These are phyloP conservation scores for Tricholaema leucomelas DNA, from an alignment of 2,113 vertebrate genomes.

Conservation along the genomic window DNA sequence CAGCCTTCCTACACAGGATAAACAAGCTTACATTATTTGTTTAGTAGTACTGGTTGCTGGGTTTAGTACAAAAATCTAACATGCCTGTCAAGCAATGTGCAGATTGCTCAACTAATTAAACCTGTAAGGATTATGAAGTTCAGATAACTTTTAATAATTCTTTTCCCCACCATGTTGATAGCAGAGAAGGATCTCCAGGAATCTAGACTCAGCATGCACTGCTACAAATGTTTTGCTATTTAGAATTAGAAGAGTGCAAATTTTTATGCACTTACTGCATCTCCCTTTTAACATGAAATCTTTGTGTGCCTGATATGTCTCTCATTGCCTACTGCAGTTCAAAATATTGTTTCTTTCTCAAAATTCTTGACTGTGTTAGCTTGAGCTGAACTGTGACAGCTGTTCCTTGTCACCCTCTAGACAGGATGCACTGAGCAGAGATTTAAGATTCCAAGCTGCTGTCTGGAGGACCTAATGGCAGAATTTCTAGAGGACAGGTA, in stretches of 20 bases:
- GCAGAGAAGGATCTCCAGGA: neutral
- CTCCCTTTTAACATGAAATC: neutral
- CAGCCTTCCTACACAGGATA: neutral
- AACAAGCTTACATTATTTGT: neutral
- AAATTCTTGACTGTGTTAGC: neutral
- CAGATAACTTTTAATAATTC: neutral
- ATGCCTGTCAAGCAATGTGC: neutral
- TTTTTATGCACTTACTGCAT: neutral
- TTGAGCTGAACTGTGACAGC: neutral
- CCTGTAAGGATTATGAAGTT: neutral
- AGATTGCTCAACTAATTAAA: neutral
- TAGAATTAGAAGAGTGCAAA: neutral
- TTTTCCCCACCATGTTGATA: neutral
- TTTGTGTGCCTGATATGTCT: neutral
- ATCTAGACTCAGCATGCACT: neutral
- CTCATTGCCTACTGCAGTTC: neutral
- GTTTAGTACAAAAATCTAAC: neutral
- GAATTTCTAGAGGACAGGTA: conserved; percentile 36
- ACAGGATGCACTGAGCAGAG: neutral
- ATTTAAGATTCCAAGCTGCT: neutral
- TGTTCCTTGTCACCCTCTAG: conserved; percentile 38
- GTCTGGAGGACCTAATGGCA: conserved; percentile 16
- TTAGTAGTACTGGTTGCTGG: neutral
- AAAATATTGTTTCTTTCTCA: neutral
- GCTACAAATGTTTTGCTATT: neutral